phyloP scores from a whole-genome alignment of 2,888 invertebrate species.

The Leucophenga montana region DNA sequence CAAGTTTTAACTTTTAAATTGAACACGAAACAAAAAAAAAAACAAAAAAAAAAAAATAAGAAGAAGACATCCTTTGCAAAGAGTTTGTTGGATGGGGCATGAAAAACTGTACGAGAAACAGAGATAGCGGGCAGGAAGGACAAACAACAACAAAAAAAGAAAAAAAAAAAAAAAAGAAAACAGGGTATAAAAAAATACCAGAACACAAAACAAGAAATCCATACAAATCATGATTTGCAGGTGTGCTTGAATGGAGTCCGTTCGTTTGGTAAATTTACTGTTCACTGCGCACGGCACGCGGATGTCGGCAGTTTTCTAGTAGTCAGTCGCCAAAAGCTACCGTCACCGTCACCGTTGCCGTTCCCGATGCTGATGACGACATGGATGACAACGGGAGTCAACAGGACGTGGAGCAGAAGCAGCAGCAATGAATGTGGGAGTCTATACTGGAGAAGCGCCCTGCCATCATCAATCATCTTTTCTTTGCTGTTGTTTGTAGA shows the following conservation, averaged over 20 bases:
- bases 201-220: background rate
- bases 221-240: constrained; percentile 6
- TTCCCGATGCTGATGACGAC: no score
- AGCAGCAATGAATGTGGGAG: background rate
- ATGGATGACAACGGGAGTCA: background rate
- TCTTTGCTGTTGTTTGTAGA: background rate
- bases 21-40: background rate
- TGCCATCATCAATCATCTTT: constrained; percentile 11
- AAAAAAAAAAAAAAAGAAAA: background rate
- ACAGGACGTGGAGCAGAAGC: background rate
- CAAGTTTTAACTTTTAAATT: background rate
- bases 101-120: background rate
- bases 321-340: no score
- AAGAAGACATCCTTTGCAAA: no score
- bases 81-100: background rate
- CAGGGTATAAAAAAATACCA: no score
- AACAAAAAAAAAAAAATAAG: background rate
- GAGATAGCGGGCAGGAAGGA: background rate
- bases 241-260: constrained; percentile 3
- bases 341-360: no score
- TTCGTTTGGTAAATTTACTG: background rate
- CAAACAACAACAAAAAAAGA: background rate
- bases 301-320: background rate
- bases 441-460: background rate
- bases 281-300: background rate